phyloP scores from a whole-genome alignment of 2,888 invertebrate species.

The Steromphala cineraria region DNA sequence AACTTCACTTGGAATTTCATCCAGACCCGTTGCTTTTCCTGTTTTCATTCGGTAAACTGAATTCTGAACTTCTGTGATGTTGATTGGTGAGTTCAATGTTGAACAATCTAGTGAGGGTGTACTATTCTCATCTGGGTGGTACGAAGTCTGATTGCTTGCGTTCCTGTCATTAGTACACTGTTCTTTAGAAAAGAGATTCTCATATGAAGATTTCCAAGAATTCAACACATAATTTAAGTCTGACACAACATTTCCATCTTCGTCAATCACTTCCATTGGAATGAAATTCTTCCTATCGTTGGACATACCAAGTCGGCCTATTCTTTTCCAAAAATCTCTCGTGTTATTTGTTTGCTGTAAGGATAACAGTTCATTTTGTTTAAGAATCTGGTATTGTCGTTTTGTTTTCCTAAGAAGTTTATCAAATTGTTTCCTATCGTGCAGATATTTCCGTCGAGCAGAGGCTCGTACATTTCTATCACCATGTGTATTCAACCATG shows the following conservation, averaged over 20 bases:
- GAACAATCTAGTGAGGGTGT: too few species aligned
- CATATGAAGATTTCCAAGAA: not conserved
- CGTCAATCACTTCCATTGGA: slow-evolving; percentile 15
- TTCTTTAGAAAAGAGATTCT: too few species aligned
- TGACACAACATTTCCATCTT: not conserved
- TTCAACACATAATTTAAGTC: not conserved
- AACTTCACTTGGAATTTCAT: not conserved
- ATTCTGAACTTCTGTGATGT: not conserved
- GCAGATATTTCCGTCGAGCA: too few species aligned
- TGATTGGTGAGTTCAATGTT: not conserved
- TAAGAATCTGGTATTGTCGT: not conserved
- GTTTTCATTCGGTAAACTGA: not conserved
- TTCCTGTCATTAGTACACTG: too few species aligned
- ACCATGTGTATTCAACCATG: too few species aligned
- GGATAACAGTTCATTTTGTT: not conserved
- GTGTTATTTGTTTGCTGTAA: not conserved
- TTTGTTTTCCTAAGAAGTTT: slow-evolving; percentile 3
- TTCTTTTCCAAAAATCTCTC: slow-evolving; percentile 13
- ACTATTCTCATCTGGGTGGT: too few species aligned
- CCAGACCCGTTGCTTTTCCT: not conserved
- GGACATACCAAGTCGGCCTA: slow-evolving; percentile 13
- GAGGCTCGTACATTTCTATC: too few species aligned
- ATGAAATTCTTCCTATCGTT: slow-evolving; percentile 9
- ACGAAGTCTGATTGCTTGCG: too few species aligned
- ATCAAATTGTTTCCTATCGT: not conserved